Evolutionary conservation across 2,797 vertebrate genomes (phyloP).

Genomic region (Alfaro cultratus): DNA sequence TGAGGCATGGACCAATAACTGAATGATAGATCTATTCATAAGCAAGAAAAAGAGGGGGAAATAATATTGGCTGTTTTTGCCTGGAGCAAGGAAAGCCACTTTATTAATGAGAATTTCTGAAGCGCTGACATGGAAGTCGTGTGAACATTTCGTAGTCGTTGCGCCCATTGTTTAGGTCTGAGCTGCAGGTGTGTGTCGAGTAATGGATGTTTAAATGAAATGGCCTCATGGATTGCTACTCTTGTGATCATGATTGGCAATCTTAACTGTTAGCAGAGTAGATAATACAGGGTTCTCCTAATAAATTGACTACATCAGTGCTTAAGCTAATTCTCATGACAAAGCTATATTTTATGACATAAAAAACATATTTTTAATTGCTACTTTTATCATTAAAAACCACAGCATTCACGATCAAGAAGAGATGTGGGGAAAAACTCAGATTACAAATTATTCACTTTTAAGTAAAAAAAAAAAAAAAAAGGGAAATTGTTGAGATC

Average conservation of each 20-base stretch:
- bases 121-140: not conserved
- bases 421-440: not conserved
- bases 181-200: not conserved
- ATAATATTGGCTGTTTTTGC: constrained; percentile 70
- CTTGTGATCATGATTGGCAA: not conserved
- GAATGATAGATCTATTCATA: constrained; percentile 15
- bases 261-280: not conserved
- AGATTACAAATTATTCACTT: not conserved
- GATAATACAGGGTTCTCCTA: not conserved
- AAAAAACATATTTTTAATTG: not conserved
- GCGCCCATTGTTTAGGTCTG: not conserved
- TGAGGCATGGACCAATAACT: constrained; percentile 39
- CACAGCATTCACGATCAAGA: too few relatives aligned
- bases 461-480: too few relatives aligned
- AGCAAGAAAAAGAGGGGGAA: constrained; percentile 17
- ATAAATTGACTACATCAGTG: not conserved
- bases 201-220: not conserved
- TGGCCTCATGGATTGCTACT: not conserved
- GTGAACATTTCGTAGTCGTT: not conserved
- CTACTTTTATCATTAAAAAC: not conserved
- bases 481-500: too few relatives aligned
- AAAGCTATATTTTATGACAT: not conserved
- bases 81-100: constrained; percentile 4
- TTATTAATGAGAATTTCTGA: not conserved
- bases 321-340: not conserved